These are phyloP conservation scores for Myathropa florea DNA, from an alignment of 2,888 invertebrate genomes.

Conservation along the genomic window DNA sequence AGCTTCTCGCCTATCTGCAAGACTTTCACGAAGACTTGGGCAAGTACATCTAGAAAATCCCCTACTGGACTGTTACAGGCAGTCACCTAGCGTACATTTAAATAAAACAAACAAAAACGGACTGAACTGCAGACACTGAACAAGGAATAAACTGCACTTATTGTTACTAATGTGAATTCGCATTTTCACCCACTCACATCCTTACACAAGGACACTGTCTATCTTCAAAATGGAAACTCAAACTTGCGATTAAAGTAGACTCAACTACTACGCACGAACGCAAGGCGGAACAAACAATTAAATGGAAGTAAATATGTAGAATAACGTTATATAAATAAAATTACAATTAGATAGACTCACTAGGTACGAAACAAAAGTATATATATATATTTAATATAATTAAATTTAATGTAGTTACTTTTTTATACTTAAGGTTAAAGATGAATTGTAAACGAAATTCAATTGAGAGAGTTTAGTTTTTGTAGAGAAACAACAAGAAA, in stretches of 20 bases:
- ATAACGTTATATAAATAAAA: constrained; percentile 55
- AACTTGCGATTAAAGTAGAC: constrained; percentile 33
- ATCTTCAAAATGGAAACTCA: constrained; percentile 21
- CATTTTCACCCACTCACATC: constrained; percentile 71
- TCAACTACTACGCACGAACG: constrained; percentile 18
- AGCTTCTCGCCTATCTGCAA: constrained; percentile 85
- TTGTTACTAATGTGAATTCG: constrained; percentile 71
- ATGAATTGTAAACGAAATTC: constrained; percentile 29
- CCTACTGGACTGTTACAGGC: constrained; percentile 1
- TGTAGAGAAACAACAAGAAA: constrained; percentile 51
- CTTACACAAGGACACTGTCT: too few species aligned
- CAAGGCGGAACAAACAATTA: constrained; percentile 44
- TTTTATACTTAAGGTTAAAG: constrained; percentile 68
- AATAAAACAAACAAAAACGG: constrained; percentile 38
- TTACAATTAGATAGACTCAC: constrained; percentile 65
- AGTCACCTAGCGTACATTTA: constrained; percentile 14
- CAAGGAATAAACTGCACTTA: constrained; percentile 56
- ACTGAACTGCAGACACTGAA: constrained; percentile 60
- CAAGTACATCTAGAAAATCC: constrained; percentile 82
- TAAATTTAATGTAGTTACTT: constrained; percentile 68
- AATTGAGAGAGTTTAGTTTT: constrained; percentile 40
- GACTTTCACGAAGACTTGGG: constrained; percentile 86
- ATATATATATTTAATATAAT: constrained; percentile 56
- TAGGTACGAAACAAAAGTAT: constrained; percentile 56
- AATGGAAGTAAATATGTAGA: constrained; percentile 51